Evolutionary conservation across 1,140 invertebrate genomes (phyloP).

Genomic region (Cardiocondyla obscurior): DNA sequence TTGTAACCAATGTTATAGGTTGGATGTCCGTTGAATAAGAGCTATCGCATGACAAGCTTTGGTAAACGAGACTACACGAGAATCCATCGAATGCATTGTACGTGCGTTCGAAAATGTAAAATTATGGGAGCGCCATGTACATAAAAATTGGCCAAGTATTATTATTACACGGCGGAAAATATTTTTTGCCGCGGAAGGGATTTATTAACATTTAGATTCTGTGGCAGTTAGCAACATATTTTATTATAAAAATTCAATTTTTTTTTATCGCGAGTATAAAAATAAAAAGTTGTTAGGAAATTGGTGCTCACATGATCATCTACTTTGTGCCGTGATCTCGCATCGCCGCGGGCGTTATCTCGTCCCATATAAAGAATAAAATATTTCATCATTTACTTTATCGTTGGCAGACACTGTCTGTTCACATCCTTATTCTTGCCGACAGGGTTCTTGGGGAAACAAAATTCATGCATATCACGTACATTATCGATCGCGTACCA

Average conservation of each 20-base stretch:
- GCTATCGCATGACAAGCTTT: constrained; percentile 14
- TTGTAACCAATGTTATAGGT: constrained; percentile 1
- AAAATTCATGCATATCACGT: constrained; percentile 7
- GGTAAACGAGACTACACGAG: constrained; percentile 16
- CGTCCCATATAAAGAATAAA: constrained; percentile 11
- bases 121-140: not conserved
- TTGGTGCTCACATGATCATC: constrained; percentile 10
- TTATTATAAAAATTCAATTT: constrained; percentile 6
- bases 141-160: not conserved
- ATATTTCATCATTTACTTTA: constrained; percentile 19
- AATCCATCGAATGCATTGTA: not conserved
- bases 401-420: constrained; percentile 15
- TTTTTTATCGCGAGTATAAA: not conserved
- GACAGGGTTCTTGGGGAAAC: not conserved
- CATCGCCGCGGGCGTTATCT: constrained; percentile 1
- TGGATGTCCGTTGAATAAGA: constrained; percentile 9
- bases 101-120: not conserved
- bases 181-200: not conserved
- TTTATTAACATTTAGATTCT: not conserved
- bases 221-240: not conserved
- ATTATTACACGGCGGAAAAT: not conserved
- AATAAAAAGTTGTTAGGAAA: not conserved
- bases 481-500: constrained; percentile 1
- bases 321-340: not conserved
- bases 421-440: constrained; percentile 30